Base-by-base conservation (phyloP, 2,888 invertebrate genomes). In the Stenurella melanura region DNA sequence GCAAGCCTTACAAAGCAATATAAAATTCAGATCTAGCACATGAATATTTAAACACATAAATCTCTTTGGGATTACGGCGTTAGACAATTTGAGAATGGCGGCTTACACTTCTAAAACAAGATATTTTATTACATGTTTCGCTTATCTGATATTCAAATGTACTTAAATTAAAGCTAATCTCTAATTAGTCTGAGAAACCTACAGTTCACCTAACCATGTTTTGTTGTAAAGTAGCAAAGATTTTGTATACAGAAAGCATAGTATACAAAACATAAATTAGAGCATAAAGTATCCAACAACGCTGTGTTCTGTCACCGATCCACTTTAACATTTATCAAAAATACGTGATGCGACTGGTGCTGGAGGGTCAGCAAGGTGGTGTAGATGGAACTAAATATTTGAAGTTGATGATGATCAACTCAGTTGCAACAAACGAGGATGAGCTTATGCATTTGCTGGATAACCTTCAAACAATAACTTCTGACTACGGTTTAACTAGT, bases 41-140 rank as follows among this genome's bases (percentile, higher is more conserved):
- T 80, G 80, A 78, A 80, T 80, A 80, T 80, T 80, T 75, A 75
- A 78, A 72, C 71, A 73, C 80, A 80, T 80, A 80, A 80, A 80
- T 80, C 77, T 75, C 66, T 42, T 12, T 30, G 70, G 80, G 72
- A 78, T 80, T 80, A 78, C 71, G 60, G n/a, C 38, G 67, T 74
- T 76, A 77, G 78, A 80, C 80, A 76, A 80, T 80, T 78, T 80
- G 73, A 80, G 77, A 75, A 80, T 73, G 75, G 63, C 68, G 69
- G 78, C 77, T 78, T 80, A 80, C 66, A 80, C 74, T 80, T 80
- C 76, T 74, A 63, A 74, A 78, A 67, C 74, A 70, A 74, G 80
- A 75, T 80, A 78, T 78, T 78, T 78, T 78, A 78, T 80, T 75
- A 76, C 74, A 67, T 68, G 34, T 78, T 74, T 34, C 67, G 34